These are phyloP conservation scores for Zaprionus vittiger DNA, from an alignment of 1,140 invertebrate species.

Conservation along the genomic window DNA sequence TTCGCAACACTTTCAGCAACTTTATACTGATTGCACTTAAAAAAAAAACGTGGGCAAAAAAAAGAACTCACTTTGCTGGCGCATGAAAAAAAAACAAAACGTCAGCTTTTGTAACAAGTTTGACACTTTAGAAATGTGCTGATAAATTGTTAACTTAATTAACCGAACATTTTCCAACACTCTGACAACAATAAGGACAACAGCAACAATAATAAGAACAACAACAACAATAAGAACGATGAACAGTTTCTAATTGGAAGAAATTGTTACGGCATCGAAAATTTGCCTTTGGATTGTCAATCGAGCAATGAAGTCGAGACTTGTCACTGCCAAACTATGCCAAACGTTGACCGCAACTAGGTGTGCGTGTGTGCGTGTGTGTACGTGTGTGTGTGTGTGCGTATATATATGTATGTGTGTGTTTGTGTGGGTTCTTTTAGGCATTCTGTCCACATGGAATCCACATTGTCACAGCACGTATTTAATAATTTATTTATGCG, in stretches of 20 bases:
- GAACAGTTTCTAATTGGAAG: neutral
- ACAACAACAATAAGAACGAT: neutral
- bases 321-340: neutral
- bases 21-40: neutral
- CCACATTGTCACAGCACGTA: slow-evolving; percentile 50
- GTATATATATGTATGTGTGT: neutral
- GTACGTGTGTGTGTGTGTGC: too few species aligned
- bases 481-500: slow-evolving; percentile 81
- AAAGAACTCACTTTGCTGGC: neutral
- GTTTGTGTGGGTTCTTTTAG: slow-evolving; percentile 15
- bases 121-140: neutral
- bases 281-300: slow-evolving; percentile 6
- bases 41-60: neutral
- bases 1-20: too few species aligned
- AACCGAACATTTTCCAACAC: neutral
- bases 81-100: neutral
- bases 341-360: neutral
- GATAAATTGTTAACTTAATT: slow-evolving; percentile 4
- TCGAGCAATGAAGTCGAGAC: neutral
- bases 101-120: neutral
- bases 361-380: neutral
- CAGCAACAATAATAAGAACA: neutral
- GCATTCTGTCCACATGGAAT: slow-evolving; percentile 38
- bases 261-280: slow-evolving; percentile 28
- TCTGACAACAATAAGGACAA: neutral